Evolutionary conservation across 1,140 invertebrate genomes (phyloP).

Genomic region (Diachasmimorpha longicaudata): DNA sequence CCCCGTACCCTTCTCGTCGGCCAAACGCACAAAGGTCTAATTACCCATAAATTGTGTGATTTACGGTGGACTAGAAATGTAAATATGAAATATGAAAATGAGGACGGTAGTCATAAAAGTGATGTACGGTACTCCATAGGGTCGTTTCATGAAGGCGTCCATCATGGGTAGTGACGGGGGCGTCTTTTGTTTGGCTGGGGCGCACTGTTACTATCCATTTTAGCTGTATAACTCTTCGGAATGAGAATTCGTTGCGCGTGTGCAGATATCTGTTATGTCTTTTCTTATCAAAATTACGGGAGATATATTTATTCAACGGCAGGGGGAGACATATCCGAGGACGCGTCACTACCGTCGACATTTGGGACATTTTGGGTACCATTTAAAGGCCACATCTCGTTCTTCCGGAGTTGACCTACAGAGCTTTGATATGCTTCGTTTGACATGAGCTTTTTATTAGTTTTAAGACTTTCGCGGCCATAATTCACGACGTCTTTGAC

Average conservation of each 20-base stretch:
- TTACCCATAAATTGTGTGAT: slow-evolving; percentile 72
- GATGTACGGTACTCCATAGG: slow-evolving; percentile 77
- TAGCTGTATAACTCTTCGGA: slow-evolving; percentile 9
- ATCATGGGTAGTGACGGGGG: slow-evolving; percentile 71
- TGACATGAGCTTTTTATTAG: too few species aligned
- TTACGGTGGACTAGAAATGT: slow-evolving; percentile 69
- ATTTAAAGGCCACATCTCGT: too few species aligned
- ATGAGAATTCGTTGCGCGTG: not conserved
- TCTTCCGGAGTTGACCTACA: too few species aligned
- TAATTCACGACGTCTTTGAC: too few species aligned
- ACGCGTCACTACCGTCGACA: too few species aligned
- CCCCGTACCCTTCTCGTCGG: slow-evolving; percentile 14
- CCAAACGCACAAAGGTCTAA: slow-evolving; percentile 66
- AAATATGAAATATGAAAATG: slow-evolving; percentile 85
- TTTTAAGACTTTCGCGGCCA: too few species aligned
- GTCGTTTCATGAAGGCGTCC: slow-evolving; percentile 77
- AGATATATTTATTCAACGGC: not conserved
- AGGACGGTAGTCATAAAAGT: slow-evolving; percentile 80
- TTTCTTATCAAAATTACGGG: not conserved
- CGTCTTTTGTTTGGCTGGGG: slow-evolving; percentile 65
- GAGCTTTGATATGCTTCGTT: too few species aligned
- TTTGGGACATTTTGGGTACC: too few species aligned
- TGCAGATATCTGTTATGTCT: not conserved
- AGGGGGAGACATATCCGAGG: not conserved
- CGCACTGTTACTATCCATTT: slow-evolving; percentile 38